These are phyloP conservation scores for Schlechtendalia chinensis DNA, from an alignment of 1,140 invertebrate genomes.

Conservation along the genomic window DNA sequence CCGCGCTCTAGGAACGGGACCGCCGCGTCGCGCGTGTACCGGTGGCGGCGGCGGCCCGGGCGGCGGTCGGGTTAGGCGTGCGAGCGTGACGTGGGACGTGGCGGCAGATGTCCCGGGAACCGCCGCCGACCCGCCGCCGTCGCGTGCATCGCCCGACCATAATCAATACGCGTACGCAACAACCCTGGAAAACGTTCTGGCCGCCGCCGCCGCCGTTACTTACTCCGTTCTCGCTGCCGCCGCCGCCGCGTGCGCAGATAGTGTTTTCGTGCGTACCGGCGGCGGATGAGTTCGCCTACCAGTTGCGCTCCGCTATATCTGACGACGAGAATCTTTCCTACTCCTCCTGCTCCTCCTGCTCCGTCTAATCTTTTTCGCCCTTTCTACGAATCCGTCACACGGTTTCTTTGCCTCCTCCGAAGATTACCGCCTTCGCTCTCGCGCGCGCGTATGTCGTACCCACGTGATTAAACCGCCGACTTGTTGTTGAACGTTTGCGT, in stretches of 20 bases:
- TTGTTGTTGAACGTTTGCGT: no score
- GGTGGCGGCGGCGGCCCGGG: conserved; percentile 24
- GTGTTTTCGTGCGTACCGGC: not conserved
- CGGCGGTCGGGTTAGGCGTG: not conserved
- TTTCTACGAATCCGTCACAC: not conserved
- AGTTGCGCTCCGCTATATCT: conserved; percentile 40
- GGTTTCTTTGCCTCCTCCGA: no score
- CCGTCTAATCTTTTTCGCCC: no score
- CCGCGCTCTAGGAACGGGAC: not conserved
- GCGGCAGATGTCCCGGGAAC: conserved; percentile 47
- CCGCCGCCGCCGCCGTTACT: not conserved
- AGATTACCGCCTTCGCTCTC: not conserved
- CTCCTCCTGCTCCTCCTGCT: not conserved
- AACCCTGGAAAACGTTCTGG: conserved; percentile 44
- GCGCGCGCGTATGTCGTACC: not conserved
- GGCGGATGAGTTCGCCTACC: conserved; percentile 27
- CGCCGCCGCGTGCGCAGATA: no score
- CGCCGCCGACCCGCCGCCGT: not conserved
- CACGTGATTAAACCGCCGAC: not conserved
- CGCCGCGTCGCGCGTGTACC: not conserved
- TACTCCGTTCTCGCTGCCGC: not conserved
- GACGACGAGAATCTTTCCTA: not conserved
- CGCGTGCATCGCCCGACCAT: conserved; percentile 42
- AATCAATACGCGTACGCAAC: conserved; percentile 48
- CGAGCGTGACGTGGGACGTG: conserved; percentile 3